Base-by-base conservation (phyloP, 1,140 invertebrate species). In the Aricia agestis region DNA sequence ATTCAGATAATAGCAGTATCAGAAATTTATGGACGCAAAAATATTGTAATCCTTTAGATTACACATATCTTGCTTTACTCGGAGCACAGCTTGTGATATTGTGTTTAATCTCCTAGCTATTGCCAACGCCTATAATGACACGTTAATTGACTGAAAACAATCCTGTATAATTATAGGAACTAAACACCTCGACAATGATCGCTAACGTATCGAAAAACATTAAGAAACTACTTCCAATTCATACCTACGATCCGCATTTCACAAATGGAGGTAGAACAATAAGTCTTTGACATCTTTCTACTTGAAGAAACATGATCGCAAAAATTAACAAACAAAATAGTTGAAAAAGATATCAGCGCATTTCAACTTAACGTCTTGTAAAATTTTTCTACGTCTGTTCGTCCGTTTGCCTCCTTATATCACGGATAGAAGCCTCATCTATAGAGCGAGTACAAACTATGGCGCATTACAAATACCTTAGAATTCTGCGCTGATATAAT, bases 281-380 rank as follows among this genome's bases (percentile, higher is more conserved):
- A 63, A 63, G 59, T 63, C 59, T 63, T 63, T 63, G 59, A 63
- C 59, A 63, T 63, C 59, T 63, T 6, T 63, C 59, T 63, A 63
- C 59, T 19, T 59, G 17, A 52, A 52, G 13, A 52, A 52, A 52
- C 11, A 52, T 52, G 13, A 52, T 52, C 45, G 45, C 45, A 52
- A 52, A 42, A 42, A 42, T 42, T 9, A n/a, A n/a, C n/a, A 45
- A 45, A 2, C 2, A 45, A 45, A 45, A 45, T 2, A 45, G 1
- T 45, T 45, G 11, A 9, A 10, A 6, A 45, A n/a, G n/a, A 13
- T 45, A 45, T 10, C 42, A 45, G 11, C 42, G 42, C 42, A 5
- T 45, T 45, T 2, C 2, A 45, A 45, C 11, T 45, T 45, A 10
- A 5, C 1, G 42, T 13, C 9, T 2, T 32, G 2, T 6, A 45